These are phyloP conservation scores for Drosophila nigricruria DNA, from an alignment of 2,888 invertebrate species.

Conservation along the genomic window DNA sequence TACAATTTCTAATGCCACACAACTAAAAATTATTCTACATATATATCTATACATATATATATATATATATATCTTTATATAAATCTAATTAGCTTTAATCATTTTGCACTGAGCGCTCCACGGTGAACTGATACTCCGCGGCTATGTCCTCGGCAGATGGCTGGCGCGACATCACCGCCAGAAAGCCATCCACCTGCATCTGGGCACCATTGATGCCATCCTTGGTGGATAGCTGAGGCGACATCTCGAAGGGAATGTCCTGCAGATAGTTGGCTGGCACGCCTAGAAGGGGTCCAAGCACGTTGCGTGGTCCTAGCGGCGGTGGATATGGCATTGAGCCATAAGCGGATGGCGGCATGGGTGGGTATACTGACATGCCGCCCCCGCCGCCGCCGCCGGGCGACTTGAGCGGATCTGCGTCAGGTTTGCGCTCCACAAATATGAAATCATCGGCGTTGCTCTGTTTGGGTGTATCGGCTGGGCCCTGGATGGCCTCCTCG, in stretches of 20 bases:
- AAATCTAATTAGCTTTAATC: constrained; percentile 47
- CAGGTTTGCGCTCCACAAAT: constrained; percentile 74
- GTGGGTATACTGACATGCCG: constrained; percentile 62
- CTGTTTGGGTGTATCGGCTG: constrained; percentile 44
- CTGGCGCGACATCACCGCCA: constrained; percentile 82
- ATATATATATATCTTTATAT: constrained; percentile 4
- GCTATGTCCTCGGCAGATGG: constrained; percentile 73
- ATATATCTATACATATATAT: constrained; percentile 1
- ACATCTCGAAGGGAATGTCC: constrained; percentile 82
- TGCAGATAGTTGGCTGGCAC: constrained; percentile 78
- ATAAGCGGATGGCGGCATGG: constrained; percentile 63
- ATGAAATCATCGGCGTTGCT: constrained; percentile 80
- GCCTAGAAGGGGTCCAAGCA: constrained; percentile 4
- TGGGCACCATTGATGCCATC: constrained; percentile 73
- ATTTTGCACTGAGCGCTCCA: constrained; percentile 82
- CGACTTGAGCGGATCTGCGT: constrained; percentile 44
- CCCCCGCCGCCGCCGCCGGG: constrained; percentile 24
- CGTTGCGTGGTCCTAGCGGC: constrained; percentile 30
- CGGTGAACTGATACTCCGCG: constrained; percentile 79
- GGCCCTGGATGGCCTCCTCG: constrained; percentile 68
- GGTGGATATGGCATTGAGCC: constrained; percentile 66
- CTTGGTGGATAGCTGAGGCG: constrained; percentile 76
- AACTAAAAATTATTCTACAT: constrained; percentile 30
- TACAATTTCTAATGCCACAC: constrained; percentile 26
- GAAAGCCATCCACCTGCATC: constrained; percentile 81